phyloP scores from a whole-genome alignment of 2,797 vertebrate genomes.

The Semaprochilodus insignis region DNA sequence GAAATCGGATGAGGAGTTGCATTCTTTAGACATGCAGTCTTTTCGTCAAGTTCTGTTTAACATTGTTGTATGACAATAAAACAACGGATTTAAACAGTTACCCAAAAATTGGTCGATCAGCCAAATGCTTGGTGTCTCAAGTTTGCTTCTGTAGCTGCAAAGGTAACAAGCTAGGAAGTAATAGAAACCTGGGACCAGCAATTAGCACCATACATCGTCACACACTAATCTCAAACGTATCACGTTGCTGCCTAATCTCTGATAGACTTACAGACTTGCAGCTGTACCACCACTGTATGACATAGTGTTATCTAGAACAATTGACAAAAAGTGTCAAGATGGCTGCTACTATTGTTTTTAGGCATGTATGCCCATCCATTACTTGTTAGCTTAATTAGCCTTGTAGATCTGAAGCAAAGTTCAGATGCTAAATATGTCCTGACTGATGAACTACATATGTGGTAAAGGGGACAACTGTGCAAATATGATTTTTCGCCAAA shows the following conservation, averaged over 20 bases:
- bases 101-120: too few species aligned
- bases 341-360: background rate
- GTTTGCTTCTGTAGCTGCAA: background rate
- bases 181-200: background rate
- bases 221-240: background rate
- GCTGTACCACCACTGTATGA: background rate
- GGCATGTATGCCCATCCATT: background rate
- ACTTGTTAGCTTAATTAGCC: background rate
- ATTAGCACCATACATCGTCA: background rate
- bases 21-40: constrained; percentile 11
- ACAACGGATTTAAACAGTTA: too few species aligned
- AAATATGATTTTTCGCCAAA: background rate
- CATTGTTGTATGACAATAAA: background rate
- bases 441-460: background rate
- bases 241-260: background rate
- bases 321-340: background rate
- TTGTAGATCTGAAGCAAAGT: background rate
- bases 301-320: background rate
- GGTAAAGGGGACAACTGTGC: background rate
- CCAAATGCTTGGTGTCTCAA: background rate
- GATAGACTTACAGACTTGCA: background rate
- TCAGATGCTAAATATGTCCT: background rate
- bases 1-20: background rate
- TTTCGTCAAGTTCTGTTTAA: background rate
- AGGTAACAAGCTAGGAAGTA: background rate